Percentiles rank a stretch among this genome's conserved stretches.
phyloP scores from a whole-genome alignment of 2,797 vertebrate genomes.

The Chloroceryle amazona region DNA sequence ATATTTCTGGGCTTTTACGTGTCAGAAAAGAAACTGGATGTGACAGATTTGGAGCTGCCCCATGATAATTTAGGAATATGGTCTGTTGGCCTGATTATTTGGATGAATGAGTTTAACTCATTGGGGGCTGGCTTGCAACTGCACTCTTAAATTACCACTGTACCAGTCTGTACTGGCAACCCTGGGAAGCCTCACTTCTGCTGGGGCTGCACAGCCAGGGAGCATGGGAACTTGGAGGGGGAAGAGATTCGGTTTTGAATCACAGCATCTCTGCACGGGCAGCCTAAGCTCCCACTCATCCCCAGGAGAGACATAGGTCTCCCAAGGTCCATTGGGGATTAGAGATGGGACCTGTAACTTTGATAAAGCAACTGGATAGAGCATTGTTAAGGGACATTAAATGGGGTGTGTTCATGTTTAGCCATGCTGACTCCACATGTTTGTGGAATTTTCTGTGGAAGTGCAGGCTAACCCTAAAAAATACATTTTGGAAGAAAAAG shows the following conservation, averaged over 20 bases:
- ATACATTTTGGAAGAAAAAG: background rate
- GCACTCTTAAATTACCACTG: background rate
- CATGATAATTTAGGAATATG: slow-evolving; percentile 56
- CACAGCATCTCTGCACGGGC: background rate
- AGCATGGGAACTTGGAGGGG: background rate
- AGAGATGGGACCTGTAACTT: background rate
- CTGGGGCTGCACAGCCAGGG: background rate
- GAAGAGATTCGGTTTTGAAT: background rate
- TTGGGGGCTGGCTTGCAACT: background rate
- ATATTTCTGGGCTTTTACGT: slow-evolving; percentile 48
- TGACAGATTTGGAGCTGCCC: slow-evolving; percentile 64
- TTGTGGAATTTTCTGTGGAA: background rate
- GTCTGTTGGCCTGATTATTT: slow-evolving; percentile 58
- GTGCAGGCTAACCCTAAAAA: background rate
- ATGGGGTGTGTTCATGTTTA: background rate
- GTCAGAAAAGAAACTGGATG: slow-evolving; percentile 55
- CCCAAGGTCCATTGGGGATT: background rate
- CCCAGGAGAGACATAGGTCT: background rate
- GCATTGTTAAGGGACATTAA: background rate
- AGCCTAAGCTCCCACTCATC: background rate
- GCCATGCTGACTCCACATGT: background rate
- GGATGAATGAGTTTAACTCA: slow-evolving; percentile 29
- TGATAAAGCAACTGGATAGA: background rate
- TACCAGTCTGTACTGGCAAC: background rate
- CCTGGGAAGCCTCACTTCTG: background rate